Conservation (phyloP, 2,888 invertebrate genomes). For the Pelosia muscerda region DNA sequence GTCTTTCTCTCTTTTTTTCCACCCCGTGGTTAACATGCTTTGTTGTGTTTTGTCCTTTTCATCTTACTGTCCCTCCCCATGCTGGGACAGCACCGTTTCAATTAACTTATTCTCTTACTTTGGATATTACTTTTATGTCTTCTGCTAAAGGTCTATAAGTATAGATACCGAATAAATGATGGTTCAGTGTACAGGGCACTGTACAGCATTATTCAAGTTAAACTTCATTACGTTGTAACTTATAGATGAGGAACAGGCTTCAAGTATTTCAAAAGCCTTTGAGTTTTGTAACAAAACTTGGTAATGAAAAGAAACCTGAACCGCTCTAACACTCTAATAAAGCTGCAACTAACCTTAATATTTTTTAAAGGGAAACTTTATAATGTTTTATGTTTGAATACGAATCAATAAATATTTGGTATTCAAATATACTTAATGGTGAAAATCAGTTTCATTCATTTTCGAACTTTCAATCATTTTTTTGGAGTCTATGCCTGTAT, state of each 20-base stretch:
- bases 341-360: neutral
- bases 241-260: neutral
- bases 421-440: neutral
- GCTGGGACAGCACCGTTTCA: too few species aligned
- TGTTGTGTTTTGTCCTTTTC: too few species aligned
- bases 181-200: too few species aligned
- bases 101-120: too few species aligned
- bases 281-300: neutral
- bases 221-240: neutral
- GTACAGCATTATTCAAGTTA: neutral
- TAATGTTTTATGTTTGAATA: neutral
- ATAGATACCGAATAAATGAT: too few species aligned
- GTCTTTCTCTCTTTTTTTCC: too few species aligned
- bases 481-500: too few species aligned
- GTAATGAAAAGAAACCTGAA: conserved; percentile 1
- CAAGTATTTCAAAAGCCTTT: neutral
- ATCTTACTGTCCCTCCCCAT: too few species aligned
- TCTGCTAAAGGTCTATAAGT: too few species aligned
- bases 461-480: neutral
- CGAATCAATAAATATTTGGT: neutral
- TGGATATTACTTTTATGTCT: too few species aligned
- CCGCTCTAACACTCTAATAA: neutral
- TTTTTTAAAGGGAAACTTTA: neutral
- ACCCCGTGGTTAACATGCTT: too few species aligned
- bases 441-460: neutral